These are phyloP conservation scores for Habroteleia sp. DNA, from an alignment of 2,888 invertebrate genomes.

Conservation along the genomic window DNA sequence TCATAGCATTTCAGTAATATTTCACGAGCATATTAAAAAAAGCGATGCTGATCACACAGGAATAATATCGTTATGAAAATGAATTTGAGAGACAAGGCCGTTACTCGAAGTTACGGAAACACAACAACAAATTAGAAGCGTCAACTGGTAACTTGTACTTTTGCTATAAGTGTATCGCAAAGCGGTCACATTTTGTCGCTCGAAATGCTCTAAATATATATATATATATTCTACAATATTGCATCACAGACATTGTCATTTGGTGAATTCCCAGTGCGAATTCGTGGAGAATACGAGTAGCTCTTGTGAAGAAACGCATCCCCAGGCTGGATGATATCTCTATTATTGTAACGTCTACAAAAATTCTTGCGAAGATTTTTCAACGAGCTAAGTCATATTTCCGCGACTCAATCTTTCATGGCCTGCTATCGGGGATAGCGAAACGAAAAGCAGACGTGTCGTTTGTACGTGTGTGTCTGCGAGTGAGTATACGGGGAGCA, in stretches of 20 bases:
- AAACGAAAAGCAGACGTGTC: conserved; percentile 11
- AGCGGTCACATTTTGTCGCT: conserved; percentile 7
- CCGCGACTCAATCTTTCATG: conserved; percentile 45
- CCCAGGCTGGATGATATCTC: conserved; percentile 69
- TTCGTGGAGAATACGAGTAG: conserved; percentile 61
- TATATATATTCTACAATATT: conserved; percentile 7
- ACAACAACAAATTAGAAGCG: conserved; percentile 15
- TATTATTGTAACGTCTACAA: conserved; percentile 76
- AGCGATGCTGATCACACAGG: no score
- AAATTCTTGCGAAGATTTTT: conserved; percentile 64
- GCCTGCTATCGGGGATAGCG: conserved; percentile 7
- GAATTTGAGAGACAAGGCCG: not conserved
- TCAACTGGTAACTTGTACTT: not conserved
- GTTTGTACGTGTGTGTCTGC: not conserved
- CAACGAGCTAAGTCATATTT: conserved; percentile 41
- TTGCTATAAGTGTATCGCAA: not conserved
- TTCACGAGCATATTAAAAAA: no score
- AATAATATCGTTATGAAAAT: no score
- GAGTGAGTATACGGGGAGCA: not conserved
- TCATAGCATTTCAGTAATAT: no score
- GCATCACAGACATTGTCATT: conserved; percentile 64
- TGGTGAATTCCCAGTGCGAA: conserved; percentile 37
- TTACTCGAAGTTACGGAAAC: conserved; percentile 17
- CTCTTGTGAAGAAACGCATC: conserved; percentile 70
- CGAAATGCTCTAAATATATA: no score